Conservation (phyloP, 2,797 vertebrate species). For the Helostoma temminkii region DNA sequence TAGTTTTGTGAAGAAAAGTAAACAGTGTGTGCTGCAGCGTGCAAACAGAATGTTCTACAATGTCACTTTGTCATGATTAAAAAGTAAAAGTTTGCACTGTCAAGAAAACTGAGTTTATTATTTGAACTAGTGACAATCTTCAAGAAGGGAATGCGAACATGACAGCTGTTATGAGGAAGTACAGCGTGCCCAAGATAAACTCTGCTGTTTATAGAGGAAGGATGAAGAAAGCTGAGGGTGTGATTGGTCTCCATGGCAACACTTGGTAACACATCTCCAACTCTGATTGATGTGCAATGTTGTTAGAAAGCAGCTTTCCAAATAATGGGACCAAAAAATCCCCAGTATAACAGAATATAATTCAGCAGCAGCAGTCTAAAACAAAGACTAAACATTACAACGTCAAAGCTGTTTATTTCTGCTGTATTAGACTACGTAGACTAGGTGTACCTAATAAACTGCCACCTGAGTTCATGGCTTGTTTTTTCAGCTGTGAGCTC, state of each 20-base stretch:
- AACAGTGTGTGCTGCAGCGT: no score
- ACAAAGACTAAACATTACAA: no score
- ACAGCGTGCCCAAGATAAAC: slow-evolving; percentile 45
- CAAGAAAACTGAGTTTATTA: background rate
- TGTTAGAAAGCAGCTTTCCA: slow-evolving; percentile 1
- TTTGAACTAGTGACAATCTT: slow-evolving; percentile 6
- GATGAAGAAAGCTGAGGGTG: background rate
- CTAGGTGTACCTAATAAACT: background rate
- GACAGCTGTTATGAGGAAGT: slow-evolving; percentile 62
- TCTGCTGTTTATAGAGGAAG: slow-evolving; percentile 50
- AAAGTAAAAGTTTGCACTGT: background rate
- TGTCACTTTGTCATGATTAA: background rate
- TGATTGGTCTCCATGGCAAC: slow-evolving; percentile 40
- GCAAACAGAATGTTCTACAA: background rate
- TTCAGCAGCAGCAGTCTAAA: no score
- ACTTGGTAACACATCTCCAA: background rate
- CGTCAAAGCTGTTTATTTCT: no score
- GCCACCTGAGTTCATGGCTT: no score
- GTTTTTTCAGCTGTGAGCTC: background rate
- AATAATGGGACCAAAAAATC: no score
- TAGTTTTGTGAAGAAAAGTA: background rate
- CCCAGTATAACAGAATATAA: no score
- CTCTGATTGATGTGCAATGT: slow-evolving; percentile 24
- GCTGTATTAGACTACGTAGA: no score
- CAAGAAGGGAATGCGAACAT: slow-evolving; percentile 12